Conservation (phyloP, 2,113 vertebrate genomes). For the Suncus etruscus region DNA sequence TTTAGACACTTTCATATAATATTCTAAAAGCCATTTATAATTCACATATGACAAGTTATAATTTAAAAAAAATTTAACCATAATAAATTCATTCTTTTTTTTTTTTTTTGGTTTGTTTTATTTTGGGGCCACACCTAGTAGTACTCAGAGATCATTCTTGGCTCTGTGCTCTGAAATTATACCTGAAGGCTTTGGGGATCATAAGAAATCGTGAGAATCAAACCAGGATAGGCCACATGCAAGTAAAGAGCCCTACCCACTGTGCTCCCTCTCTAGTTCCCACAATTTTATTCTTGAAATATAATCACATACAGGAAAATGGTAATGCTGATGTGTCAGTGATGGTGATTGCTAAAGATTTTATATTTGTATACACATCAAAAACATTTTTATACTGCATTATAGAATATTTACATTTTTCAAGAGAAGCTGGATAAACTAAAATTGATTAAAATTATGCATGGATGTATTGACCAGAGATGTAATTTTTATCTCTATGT, state of each 20-base stretch:
- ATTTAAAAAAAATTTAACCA: not conserved
- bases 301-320: not conserved
- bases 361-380: not conserved
- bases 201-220: too few species aligned
- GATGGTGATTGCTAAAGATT: not conserved
- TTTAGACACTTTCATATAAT: slow-evolving; percentile 2
- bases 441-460: not conserved
- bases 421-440: not conserved
- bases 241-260: too few species aligned
- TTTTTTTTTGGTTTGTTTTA: too few species aligned
- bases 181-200: too few species aligned
- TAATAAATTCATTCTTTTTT: not conserved
- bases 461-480: not conserved
- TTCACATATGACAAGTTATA: not conserved
- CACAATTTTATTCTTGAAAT: not conserved
- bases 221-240: too few species aligned
- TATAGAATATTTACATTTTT: not conserved
- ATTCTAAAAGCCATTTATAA: not conserved
- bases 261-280: too few species aligned
- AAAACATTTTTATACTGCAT: not conserved
- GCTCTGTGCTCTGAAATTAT: too few species aligned
- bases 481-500: not conserved
- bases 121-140: too few species aligned
- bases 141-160: too few species aligned
- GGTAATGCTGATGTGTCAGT: not conserved